Evolutionary conservation across 2,888 invertebrate genomes (phyloP).

Genomic region (Ernsta delagoae): DNA sequence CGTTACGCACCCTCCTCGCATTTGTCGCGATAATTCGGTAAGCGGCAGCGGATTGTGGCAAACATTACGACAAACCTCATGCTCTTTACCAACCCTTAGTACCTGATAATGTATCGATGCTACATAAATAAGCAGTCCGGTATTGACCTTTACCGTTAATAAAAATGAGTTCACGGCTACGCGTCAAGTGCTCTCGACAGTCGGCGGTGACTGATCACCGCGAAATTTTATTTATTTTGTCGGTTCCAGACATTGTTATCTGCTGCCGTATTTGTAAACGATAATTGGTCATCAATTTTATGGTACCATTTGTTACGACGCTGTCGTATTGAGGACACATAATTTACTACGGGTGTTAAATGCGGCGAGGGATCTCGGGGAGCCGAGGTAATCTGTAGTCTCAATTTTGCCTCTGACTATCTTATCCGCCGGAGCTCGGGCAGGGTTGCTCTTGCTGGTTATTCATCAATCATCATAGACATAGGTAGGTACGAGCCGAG

Average conservation of each 20-base stretch:
- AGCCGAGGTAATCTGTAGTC: slow-evolving; percentile 10
- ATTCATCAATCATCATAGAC: too few species aligned
- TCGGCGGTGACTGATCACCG: slow-evolving; percentile 16
- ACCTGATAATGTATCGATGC: slow-evolving; percentile 14
- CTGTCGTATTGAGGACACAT: slow-evolving; percentile 8
- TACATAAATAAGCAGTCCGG: slow-evolving; percentile 5
- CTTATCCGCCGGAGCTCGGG: neutral
- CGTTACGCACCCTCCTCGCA: slow-evolving; percentile 10
- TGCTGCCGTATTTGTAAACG: slow-evolving; percentile 23
- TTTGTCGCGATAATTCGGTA: slow-evolving; percentile 22
- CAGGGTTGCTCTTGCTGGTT: neutral
- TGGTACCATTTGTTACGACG: slow-evolving; percentile 14
- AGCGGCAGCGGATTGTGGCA: neutral
- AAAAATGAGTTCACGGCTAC: slow-evolving; percentile 12
- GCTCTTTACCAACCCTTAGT: slow-evolving; percentile 2
- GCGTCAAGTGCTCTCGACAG: neutral
- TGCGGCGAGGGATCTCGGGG: neutral
- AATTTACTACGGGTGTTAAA: slow-evolving; percentile 16
- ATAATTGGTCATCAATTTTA: slow-evolving; percentile 31
- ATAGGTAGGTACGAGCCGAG: too few species aligned
- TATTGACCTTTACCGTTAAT: neutral
- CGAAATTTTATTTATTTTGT: slow-evolving; percentile 14
- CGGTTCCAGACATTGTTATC: slow-evolving; percentile 12
- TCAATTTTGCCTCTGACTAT: neutral
- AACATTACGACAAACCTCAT: slow-evolving; percentile 1